Conservation (phyloP, 2,113 vertebrate genomes). For the Uria lomvia region DNA sequence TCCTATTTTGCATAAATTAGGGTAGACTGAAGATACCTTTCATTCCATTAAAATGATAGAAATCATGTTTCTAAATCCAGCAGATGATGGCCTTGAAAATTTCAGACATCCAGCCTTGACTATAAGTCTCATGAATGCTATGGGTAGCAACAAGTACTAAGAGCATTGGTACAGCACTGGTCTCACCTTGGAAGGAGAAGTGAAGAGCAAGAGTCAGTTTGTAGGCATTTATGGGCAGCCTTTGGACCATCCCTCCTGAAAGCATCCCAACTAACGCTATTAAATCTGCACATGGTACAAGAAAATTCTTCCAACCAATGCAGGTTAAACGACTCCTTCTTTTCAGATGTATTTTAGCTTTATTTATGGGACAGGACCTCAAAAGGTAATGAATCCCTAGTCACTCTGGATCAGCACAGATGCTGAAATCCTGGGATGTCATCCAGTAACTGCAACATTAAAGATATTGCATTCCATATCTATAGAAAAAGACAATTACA, state of each 20-base stretch:
- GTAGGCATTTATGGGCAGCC: not conserved
- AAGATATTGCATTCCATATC: not conserved
- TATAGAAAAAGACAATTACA: not conserved
- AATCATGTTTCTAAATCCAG: not conserved
- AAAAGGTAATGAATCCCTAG: not conserved
- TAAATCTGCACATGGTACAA: not conserved
- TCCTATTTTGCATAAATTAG: not conserved
- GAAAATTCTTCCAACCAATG: not conserved
- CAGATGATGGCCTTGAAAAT: not conserved
- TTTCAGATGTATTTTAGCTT: not conserved
- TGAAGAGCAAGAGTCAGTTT: not conserved
- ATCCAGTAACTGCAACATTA: not conserved
- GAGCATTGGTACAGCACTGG: not conserved
- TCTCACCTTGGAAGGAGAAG: not conserved
- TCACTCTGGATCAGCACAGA: not conserved
- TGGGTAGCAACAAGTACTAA: not conserved
- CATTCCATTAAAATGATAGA: not conserved
- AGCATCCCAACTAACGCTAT: accelerated
- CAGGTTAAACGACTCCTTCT: not conserved
- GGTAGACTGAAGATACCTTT: not conserved
- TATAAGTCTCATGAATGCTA: not conserved
- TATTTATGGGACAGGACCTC: not conserved
- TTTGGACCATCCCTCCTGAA: not conserved
- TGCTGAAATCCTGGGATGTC: not conserved
- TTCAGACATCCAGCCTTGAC: not conserved